Percentiles rank a stretch among this genome's conserved stretches.
phyloP scores from a whole-genome alignment of 2,113 vertebrate genomes.

The Spea multiplicata region DNA sequence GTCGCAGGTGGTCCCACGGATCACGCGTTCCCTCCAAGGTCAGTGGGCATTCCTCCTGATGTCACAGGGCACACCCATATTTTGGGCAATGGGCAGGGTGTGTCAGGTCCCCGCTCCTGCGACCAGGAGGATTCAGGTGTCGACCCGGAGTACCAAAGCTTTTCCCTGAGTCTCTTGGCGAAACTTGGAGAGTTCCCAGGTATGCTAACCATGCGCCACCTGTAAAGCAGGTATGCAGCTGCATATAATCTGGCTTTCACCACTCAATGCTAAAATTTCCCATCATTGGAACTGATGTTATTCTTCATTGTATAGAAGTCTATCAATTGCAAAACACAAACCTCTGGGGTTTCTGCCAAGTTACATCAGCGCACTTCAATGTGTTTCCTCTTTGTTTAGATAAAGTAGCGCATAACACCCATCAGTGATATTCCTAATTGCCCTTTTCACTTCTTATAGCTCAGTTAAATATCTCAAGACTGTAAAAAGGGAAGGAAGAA shows the following conservation, averaged over 20 bases:
- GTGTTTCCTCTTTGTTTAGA: slow-evolving; percentile 43
- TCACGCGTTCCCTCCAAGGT: too few species aligned
- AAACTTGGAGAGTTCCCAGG: too few species aligned
- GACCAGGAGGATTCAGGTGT: too few species aligned
- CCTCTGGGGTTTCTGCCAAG: slow-evolving; percentile 33
- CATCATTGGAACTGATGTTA: slow-evolving; percentile 31
- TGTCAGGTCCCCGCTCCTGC: too few species aligned
- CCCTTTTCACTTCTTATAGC: slow-evolving; percentile 22
- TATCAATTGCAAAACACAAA: slow-evolving; percentile 23
- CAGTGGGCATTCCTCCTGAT: too few species aligned
- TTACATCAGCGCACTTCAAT: slow-evolving; percentile 37
- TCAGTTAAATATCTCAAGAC: slow-evolving; percentile 9
- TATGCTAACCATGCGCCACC: too few species aligned
- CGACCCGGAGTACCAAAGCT: too few species aligned
- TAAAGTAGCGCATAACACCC: slow-evolving; percentile 31
- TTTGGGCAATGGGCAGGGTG: too few species aligned
- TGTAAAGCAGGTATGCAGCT: background rate
- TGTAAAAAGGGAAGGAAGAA: slow-evolving; percentile 21
- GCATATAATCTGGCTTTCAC: slow-evolving; percentile 9
- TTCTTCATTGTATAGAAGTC: slow-evolving; percentile 25
- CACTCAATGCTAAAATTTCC: background rate
- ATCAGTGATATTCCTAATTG: slow-evolving; percentile 30
- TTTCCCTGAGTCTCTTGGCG: too few species aligned
- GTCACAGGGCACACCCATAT: too few species aligned
- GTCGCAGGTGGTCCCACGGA: too few species aligned